Evolutionary conservation across 1,140 invertebrate genomes (phyloP).

Genomic region (Lordiphosa collinella): DNA sequence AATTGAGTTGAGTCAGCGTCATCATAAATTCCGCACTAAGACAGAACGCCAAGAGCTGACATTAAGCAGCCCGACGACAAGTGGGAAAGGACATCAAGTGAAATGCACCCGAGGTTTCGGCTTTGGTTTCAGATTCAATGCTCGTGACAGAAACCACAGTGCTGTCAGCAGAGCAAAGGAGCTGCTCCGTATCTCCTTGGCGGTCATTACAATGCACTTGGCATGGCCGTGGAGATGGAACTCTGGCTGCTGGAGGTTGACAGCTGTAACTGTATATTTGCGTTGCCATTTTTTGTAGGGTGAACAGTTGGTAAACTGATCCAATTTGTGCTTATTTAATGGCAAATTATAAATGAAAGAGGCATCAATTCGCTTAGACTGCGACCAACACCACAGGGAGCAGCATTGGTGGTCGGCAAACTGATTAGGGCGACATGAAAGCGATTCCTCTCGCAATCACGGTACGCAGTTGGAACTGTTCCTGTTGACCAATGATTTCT

Average conservation of each 20-base stretch:
- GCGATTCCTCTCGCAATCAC: too few species aligned
- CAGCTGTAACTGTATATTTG: slow-evolving; percentile 19
- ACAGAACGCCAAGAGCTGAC: slow-evolving; percentile 71
- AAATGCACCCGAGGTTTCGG: slow-evolving; percentile 51
- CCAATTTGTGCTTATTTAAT: slow-evolving; percentile 77
- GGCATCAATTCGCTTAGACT: too few species aligned
- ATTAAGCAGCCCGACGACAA: slow-evolving; percentile 61
- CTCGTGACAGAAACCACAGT: slow-evolving; percentile 64
- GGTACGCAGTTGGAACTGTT: too few species aligned
- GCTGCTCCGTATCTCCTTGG: slow-evolving; percentile 9
- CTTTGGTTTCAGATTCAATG: slow-evolving; percentile 53
- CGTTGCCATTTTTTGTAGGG: slow-evolving; percentile 42
- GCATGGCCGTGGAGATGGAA: slow-evolving; percentile 28
- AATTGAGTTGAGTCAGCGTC: slow-evolving; percentile 57
- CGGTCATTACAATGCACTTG: slow-evolving; percentile 58
- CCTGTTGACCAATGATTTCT: too few species aligned
- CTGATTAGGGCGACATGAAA: too few species aligned
- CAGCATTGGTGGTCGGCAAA: too few species aligned
- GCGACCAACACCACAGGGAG: too few species aligned
- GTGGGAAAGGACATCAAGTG: slow-evolving; percentile 46
- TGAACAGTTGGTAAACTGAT: slow-evolving; percentile 74
- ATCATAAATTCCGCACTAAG: slow-evolving; percentile 72
- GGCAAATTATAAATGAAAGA: slow-evolving; percentile 63
- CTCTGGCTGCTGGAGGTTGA: slow-evolving; percentile 19
- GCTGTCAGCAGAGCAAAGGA: slow-evolving; percentile 36